These are phyloP conservation scores for Azorinus chamasolen DNA, from an alignment of 2,888 invertebrate genomes.

Conservation along the genomic window DNA sequence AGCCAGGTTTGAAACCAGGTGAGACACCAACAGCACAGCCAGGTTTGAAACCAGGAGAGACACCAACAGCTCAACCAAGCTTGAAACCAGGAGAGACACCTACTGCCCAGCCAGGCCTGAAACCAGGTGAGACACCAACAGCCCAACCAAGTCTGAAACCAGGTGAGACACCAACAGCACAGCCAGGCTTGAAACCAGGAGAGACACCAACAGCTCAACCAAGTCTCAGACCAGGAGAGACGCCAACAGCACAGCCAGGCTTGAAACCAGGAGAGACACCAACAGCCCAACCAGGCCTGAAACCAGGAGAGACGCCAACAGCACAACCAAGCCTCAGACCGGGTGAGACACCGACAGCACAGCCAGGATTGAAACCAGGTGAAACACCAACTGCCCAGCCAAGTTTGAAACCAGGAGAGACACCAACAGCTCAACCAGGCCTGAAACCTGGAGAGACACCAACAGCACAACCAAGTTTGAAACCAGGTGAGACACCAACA, in stretches of 20 bases:
- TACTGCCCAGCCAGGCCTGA: constrained; percentile 38
- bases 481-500: constrained; percentile 41
- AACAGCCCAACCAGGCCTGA: constrained; percentile 37
- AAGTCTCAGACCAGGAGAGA: constrained; percentile 34
- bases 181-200: constrained; percentile 24
- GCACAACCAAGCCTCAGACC: constrained; percentile 31
- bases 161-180: constrained; percentile 38
- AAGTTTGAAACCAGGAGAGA: constrained; percentile 17
- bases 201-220: constrained; percentile 51
- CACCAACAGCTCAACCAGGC: constrained; percentile 58
- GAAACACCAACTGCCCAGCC: constrained; percentile 53
- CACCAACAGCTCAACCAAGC: constrained; percentile 38
- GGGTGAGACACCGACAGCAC: constrained; percentile 48
- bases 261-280: constrained; percentile 29
- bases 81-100: constrained; percentile 33
- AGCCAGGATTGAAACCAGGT: constrained; percentile 31
- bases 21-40: constrained; percentile 44
- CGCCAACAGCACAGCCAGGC: constrained; percentile 54
- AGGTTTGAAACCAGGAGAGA: constrained; percentile 50
- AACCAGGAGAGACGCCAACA: constrained; percentile 44
- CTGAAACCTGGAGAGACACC: constrained; percentile 30
- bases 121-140: constrained; percentile 44
- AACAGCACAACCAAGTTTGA: constrained; percentile 43
- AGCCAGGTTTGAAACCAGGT: constrained; percentile 24
- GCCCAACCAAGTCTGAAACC: constrained; percentile 35